These are phyloP conservation scores for Penelope pileata DNA, from an alignment of 2,113 vertebrate genomes.

Conservation along the genomic window DNA sequence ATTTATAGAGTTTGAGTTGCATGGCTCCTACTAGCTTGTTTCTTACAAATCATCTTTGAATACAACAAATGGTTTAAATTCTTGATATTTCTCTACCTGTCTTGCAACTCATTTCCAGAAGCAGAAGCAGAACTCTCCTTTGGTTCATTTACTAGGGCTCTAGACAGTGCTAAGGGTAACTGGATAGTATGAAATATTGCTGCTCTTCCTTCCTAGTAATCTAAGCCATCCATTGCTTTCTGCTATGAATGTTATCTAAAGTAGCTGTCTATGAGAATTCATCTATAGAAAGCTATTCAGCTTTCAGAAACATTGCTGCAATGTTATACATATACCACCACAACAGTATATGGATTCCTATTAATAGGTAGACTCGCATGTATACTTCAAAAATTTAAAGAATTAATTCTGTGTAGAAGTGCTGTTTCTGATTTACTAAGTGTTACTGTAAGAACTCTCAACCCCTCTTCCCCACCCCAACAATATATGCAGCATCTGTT, in stretches of 20 bases:
- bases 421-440: neutral
- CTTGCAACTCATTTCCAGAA: neutral
- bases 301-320: neutral
- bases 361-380: rapidly evolving
- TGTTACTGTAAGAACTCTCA: neutral
- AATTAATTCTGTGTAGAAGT: neutral
- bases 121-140: neutral
- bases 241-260: neutral
- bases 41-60: neutral
- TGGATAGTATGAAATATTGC: neutral
- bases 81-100: neutral
- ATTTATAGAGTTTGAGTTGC: neutral
- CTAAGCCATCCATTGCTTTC: neutral
- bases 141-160: neutral
- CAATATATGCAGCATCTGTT: neutral
- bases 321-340: neutral
- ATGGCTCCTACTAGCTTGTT: neutral
- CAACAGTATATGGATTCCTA: neutral
- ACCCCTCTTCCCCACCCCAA: neutral
- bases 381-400: neutral
- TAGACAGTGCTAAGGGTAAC: neutral
- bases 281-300: neutral
- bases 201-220: neutral
- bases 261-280: neutral
- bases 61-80: neutral